Conservation (phyloP, 2,888 invertebrate genomes). For the Meandrusa payeni region DNA sequence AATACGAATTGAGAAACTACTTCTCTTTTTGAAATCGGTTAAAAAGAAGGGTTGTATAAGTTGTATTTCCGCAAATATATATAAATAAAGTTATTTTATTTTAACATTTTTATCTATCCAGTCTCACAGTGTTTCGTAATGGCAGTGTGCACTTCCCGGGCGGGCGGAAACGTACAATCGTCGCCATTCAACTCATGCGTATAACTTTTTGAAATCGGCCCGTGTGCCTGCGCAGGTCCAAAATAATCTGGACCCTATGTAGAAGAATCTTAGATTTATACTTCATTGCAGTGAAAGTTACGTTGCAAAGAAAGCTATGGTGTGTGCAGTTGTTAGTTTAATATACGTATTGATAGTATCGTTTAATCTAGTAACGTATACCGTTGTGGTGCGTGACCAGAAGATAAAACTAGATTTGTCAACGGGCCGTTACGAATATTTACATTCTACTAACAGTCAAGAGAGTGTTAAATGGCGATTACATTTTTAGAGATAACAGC, state of each 20-base stretch:
- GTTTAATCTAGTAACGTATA: constrained; percentile 56
- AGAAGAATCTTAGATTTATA: constrained; percentile 26
- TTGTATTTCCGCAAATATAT: no score
- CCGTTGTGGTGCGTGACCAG: constrained; percentile 55
- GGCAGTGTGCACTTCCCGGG: constrained; percentile 44
- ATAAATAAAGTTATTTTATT: constrained; percentile 5
- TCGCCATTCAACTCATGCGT: constrained; percentile 55
- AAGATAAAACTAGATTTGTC: constrained; percentile 39
- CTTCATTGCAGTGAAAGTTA: constrained; percentile 51
- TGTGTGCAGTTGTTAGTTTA: constrained; percentile 33
- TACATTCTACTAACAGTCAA: not conserved
- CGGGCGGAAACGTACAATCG: constrained; percentile 50
- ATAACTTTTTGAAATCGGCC: constrained; percentile 38
- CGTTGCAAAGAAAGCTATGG: constrained; percentile 59
- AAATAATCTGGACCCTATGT: constrained; percentile 37
- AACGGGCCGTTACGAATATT: constrained; percentile 2
- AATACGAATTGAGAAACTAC: no score
- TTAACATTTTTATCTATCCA: constrained; percentile 23
- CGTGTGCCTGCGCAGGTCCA: constrained; percentile 28
- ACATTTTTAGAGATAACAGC: no score
- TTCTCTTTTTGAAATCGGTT: no score
- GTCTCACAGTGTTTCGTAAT: constrained; percentile 44
- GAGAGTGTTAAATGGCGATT: no score
- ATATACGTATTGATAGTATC: constrained; percentile 40
- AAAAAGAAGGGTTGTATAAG: no score